Evolutionary conservation across 2,888 invertebrate species (phyloP).

Genomic region (Papilio demoleus): DNA sequence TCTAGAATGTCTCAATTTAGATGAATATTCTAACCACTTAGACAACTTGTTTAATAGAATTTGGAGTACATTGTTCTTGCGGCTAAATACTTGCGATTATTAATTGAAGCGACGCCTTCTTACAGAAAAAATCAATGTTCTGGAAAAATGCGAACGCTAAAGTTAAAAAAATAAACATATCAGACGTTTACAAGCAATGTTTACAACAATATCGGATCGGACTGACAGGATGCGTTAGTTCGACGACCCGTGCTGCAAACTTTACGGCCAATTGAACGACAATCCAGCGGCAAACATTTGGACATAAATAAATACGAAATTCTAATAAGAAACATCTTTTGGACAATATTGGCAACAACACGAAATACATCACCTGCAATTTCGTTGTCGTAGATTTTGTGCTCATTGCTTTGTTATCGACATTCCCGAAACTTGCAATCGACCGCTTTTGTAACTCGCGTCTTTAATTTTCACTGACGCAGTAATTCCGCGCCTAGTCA

Average conservation of each 20-base stretch:
- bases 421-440: background rate
- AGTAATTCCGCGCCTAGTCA: background rate
- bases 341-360: background rate
- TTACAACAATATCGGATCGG: slow-evolving; percentile 60
- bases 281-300: slow-evolving; percentile 7
- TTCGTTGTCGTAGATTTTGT: too few species aligned
- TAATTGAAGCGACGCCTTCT: background rate
- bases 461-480: background rate
- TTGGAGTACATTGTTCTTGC: background rate
- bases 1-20: background rate
- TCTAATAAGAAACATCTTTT: background rate
- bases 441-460: background rate
- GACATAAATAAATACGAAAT: background rate
- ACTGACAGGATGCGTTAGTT: slow-evolving; percentile 72
- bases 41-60: slow-evolving; percentile 1
- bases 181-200: slow-evolving; percentile 51
- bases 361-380: background rate
- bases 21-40: background rate
- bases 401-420: too few species aligned
- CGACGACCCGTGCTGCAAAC: slow-evolving; percentile 71
- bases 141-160: background rate
- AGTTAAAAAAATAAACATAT: background rate
- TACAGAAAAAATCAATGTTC: background rate
- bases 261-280: slow-evolving; percentile 49
- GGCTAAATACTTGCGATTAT: background rate